phyloP scores from a whole-genome alignment of 2,797 vertebrate species.

The Alauda arvensis region DNA sequence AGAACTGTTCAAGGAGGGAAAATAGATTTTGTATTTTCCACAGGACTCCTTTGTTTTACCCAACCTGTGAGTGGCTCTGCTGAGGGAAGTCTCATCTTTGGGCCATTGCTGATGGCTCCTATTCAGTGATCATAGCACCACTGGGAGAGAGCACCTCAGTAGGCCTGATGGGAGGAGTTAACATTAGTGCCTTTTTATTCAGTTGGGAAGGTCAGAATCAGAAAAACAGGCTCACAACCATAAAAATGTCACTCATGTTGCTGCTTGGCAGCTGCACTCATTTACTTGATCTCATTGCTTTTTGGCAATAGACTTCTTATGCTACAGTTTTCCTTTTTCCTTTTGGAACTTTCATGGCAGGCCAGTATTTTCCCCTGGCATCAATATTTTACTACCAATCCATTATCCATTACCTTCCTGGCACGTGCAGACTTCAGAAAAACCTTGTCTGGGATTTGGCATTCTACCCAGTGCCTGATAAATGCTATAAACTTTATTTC shows the following conservation, averaged over 20 bases:
- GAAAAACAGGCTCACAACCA: background rate
- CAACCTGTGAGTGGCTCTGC: background rate
- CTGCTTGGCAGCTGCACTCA: background rate
- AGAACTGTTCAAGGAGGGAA: background rate
- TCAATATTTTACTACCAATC: background rate
- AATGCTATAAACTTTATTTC: constrained; percentile 1
- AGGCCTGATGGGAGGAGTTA: background rate
- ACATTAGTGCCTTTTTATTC: background rate
- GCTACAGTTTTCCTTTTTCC: background rate
- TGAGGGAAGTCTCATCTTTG: background rate
- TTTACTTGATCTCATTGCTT: background rate
- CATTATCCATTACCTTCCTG: constrained; percentile 34
- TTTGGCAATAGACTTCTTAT: background rate
- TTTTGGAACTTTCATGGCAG: background rate
- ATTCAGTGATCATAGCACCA: background rate
- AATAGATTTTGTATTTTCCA: background rate
- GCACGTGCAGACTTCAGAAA: constrained; percentile 11
- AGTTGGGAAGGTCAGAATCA: background rate
- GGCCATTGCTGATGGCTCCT: background rate
- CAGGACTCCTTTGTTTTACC: background rate
- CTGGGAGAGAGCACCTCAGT: background rate
- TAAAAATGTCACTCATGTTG: background rate
- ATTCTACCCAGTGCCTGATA: background rate
- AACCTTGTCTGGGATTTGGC: constrained; percentile 14
- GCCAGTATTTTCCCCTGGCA: constrained; percentile 7